Evolutionary conservation across 2,797 vertebrate species (phyloP).

Genomic region (Typhlichthys subterraneus): DNA sequence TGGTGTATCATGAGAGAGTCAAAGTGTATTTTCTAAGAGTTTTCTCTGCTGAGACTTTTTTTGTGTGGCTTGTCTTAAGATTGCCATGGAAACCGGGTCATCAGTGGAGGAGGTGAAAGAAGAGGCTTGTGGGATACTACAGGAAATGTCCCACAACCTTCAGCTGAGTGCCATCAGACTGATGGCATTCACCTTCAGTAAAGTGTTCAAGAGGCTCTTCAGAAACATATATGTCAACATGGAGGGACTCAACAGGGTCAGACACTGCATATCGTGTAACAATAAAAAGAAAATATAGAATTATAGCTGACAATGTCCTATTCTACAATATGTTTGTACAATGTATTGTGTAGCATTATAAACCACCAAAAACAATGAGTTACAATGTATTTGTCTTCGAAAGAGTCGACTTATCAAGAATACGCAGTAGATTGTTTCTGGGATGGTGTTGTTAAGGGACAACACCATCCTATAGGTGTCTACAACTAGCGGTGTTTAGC

Average conservation of each 20-base stretch:
- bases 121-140: conserved; percentile 81
- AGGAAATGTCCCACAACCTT: conserved; percentile 93
- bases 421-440: no score
- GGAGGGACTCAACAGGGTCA: conserved; percentile 90
- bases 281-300: no score
- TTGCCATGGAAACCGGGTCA: conserved; percentile 82
- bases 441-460: no score
- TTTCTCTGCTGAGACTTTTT: background rate
- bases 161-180: conserved; percentile 86
- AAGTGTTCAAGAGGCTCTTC: conserved; percentile 91
- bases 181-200: conserved; percentile 85
- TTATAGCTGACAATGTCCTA: no score
- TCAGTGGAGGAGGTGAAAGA: conserved; percentile 81
- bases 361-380: no score
- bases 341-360: no score
- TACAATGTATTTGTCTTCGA: no score
- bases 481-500: no score
- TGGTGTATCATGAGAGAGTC: conserved; percentile 9
- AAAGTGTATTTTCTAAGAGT: background rate
- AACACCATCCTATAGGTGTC: no score
- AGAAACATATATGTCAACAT: conserved; percentile 88
- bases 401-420: no score
- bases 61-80: conserved; percentile 59
- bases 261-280: conserved; percentile 25
- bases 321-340: no score